A percentile compares a stretch with the other conserved stretches of the same genome.
Conservation (phyloP, 2,888 invertebrate genomes). For the Meghimatium bilineatum region DNA sequence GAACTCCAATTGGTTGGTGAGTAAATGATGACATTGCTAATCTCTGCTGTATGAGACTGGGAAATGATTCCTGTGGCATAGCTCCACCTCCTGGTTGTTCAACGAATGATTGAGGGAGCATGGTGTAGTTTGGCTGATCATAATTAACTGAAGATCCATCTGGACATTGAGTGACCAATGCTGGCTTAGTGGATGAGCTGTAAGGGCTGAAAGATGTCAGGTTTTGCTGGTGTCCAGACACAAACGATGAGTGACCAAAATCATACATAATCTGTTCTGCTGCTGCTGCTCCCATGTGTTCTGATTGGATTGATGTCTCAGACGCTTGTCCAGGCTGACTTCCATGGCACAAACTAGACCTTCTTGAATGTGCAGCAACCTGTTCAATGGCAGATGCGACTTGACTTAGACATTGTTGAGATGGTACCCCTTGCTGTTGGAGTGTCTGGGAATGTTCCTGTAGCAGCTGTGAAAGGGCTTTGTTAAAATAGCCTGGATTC, state of each 20-base stretch:
- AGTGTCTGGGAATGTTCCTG: background rate
- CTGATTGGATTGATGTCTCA: background rate
- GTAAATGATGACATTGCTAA: slow-evolving; percentile 44
- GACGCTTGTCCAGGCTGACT: background rate
- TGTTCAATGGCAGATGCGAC: background rate
- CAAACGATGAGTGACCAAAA: background rate
- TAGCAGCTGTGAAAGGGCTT: slow-evolving; percentile 5
- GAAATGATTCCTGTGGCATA: slow-evolving; percentile 22
- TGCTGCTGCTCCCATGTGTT: background rate
- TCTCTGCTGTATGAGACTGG: slow-evolving; percentile 34
- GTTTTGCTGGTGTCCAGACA: background rate
- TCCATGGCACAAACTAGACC: slow-evolving; percentile 9
- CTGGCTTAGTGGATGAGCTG: background rate
- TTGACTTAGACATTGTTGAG: background rate
- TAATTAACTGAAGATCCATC: background rate
- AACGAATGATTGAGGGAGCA: background rate
- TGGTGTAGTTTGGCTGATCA: background rate
- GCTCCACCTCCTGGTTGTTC: background rate
- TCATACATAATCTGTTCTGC: background rate
- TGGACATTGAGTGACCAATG: background rate
- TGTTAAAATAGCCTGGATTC: slow-evolving; percentile 11
- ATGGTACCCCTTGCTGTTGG: background rate
- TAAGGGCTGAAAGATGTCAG: background rate
- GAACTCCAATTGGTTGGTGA: slow-evolving; percentile 41
- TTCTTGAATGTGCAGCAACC: background rate